Evolutionary conservation across 2,888 invertebrate species (phyloP), one percentile per base, ranked within the genome.

Genomic region (Drosophila acutilabella): DNA sequence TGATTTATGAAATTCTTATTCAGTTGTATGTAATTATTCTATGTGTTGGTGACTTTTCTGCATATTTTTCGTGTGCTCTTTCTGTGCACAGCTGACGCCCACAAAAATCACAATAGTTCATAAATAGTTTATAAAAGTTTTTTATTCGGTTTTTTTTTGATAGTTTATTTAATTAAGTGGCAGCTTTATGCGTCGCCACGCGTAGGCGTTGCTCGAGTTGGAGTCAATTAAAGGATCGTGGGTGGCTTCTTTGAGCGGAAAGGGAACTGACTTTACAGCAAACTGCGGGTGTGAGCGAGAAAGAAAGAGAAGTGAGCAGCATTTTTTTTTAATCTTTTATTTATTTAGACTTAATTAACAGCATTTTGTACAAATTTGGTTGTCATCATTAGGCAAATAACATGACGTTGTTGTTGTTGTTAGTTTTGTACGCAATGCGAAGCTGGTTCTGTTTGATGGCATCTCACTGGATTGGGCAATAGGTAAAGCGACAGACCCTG

Each of bases 71-170:
- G 6, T 23, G 23, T 23, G 16, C 20, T 36, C 10, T 48, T 10
- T 33, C 41, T 62, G 20, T 4, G 38, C 50, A 48, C 60, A 45
- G 38, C 20, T 48, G 47, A 52, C 51, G 48, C 81, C 82, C 56
- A 85, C 80, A 62, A 42, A 36, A 14, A 36, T 36, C 36, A 36
- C 36, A 36, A 50, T 26, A 56, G 30, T 54, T 52, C 6, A 44
- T 16, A 75, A 72, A 73, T 66, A 62, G 51, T 67, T 68, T 59
- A 69, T 71, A 87, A 76, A 86, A 64, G 78, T 84, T 86, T 78
- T 45, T 52, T 61, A 61, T 47, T 64, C 48, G n/a, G n/a, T n/a
- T 56, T 20, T 18, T 48, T 70, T 52, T 14, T 44, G 41, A 45
- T 38, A 41, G 69, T 45, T 50, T n/a, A 33, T 56, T 62, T 59